Conservation (phyloP, 2,888 invertebrate genomes). For the Tetanocera ferruginea region DNA sequence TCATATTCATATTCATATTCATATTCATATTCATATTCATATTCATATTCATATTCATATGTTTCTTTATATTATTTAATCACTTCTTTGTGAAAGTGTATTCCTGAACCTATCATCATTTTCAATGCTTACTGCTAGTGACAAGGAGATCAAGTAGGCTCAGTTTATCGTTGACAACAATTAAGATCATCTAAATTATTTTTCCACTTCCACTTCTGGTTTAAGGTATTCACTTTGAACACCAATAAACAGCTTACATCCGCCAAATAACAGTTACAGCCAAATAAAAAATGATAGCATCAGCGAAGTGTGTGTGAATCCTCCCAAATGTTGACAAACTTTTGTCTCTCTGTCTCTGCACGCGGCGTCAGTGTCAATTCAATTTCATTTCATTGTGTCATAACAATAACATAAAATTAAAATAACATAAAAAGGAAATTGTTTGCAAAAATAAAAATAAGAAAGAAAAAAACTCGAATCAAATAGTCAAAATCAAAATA, state of each 20-base stretch:
- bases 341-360: background rate
- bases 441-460: constrained; percentile 59
- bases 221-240: background rate
- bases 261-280: background rate
- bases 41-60: too few species aligned
- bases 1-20: too few species aligned
- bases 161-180: background rate
- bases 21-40: too few species aligned
- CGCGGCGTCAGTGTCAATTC: constrained; percentile 69
- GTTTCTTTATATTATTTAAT: too few species aligned
- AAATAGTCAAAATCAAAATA: constrained; percentile 36
- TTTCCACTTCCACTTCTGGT: background rate
- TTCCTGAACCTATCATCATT: too few species aligned
- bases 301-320: background rate
- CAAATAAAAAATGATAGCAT: constrained; percentile 3
- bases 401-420: constrained; percentile 71
- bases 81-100: too few species aligned
- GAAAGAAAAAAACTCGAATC: constrained; percentile 28
- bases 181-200: background rate
- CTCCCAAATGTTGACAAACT: background rate
- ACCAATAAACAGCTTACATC: background rate
- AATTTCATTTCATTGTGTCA: constrained; percentile 71
- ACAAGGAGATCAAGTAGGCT: too few species aligned
- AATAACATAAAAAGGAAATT: constrained; percentile 71
- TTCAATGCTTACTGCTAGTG: too few species aligned